Evolutionary conservation across 2,113 vertebrate species (phyloP), one percentile per base, ranked within the genome.

Genomic region (Xerus inauris): DNA sequence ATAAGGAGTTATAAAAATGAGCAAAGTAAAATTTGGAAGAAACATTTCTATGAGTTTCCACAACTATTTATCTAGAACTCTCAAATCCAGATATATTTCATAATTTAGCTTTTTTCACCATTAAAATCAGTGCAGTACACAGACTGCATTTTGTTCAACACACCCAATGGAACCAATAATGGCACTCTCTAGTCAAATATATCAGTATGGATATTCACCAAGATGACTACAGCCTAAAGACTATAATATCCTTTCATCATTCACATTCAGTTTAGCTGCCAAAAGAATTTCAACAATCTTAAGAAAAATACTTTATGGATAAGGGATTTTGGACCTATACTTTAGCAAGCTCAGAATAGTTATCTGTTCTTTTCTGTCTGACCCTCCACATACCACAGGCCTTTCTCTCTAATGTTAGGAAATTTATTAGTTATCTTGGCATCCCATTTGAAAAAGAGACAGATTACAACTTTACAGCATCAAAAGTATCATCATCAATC

Each of bases 401-500:
- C 73, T 95, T 96, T 95, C 51, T 88, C 40, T 89, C 17, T 45
- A 76, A 69, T 89, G 45, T 47, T 76, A 32, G 57, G 51, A 40
- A 83, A 95, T 96, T 89, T 96, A 96, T 97, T 97, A 79, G 82
- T 84, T 85, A 57, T 87, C 69, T 84, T 97, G 91, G 62, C 79
- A 95, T 94, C 86, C 72, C 82, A 90, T 95, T 97, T 95, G 96
- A 96, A 72, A 82, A 97, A 80, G 95, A 97, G 91, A 97, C 64
- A 94, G 91, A 97, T 98, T 97, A 96, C 79, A 96, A 89, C 73
- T 79, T 96, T 91, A 96, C 83, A 85, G 38, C 83, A 91, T 89
- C 93, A 96, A 93, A 96, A 93, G 89, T 96, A 96, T 89, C 75
- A 90, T 82, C 90, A 95, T 97, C 93, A 94, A 95, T 98, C 97